phyloP scores from a whole-genome alignment of 1,140 invertebrate species.

The Drosophila ananassae region DNA sequence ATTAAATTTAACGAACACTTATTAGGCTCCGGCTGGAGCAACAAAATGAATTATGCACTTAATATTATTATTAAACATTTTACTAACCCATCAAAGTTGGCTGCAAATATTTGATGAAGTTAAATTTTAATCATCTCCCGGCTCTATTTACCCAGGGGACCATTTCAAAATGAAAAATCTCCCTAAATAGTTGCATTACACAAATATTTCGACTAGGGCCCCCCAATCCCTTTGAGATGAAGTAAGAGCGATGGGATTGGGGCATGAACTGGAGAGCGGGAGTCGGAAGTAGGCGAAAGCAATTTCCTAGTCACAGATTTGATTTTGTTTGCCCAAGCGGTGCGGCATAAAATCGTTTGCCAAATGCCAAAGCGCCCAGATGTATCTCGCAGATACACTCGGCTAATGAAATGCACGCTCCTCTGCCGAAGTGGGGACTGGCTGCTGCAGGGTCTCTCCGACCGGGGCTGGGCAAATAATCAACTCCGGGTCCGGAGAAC shows the following conservation, averaged over 20 bases:
- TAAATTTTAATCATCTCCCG: conserved; percentile 47
- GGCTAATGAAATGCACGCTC: conserved; percentile 73
- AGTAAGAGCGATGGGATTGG: not conserved
- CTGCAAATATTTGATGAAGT: conserved; percentile 49
- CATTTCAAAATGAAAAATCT: conserved; percentile 48
- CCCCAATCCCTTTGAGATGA: conserved; percentile 3
- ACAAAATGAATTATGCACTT: conserved; percentile 55
- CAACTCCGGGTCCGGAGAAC: conserved; percentile 22
- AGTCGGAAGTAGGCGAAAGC: conserved; percentile 59
- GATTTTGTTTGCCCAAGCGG: conserved; percentile 62
- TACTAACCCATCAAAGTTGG: conserved; percentile 39
- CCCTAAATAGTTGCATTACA: conserved; percentile 54
- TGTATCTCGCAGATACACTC: conserved; percentile 65
- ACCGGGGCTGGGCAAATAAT: conserved; percentile 56
- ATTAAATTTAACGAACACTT: conserved; percentile 63
- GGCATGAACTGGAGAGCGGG: not conserved
- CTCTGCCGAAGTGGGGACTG: conserved; percentile 14
- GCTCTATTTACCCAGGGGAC: conserved; percentile 16
- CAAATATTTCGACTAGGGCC: conserved; percentile 38
- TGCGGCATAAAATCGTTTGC: conserved; percentile 46
- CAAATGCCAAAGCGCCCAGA: conserved; percentile 40
- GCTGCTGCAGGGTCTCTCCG: not conserved
- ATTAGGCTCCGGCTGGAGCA: conserved; percentile 46
- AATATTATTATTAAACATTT: conserved; percentile 59
- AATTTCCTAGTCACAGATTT: conserved; percentile 68